Evolutionary conservation across 2,888 invertebrate genomes (phyloP), one percentile per base, ranked within the genome.

Genomic region (Polylopha cassiicola): DNA sequence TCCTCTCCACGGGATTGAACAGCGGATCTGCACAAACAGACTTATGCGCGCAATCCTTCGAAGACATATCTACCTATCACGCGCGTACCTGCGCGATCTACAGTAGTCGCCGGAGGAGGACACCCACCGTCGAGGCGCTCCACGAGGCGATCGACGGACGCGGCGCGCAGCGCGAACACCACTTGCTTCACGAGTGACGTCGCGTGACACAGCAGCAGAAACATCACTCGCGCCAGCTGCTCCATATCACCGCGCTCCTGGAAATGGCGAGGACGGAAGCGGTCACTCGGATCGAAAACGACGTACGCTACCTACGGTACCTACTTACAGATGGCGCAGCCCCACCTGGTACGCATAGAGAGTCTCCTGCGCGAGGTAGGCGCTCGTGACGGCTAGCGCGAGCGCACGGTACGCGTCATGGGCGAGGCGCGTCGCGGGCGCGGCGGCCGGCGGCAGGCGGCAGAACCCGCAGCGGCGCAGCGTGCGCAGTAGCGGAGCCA

Each of bases 191-290:
- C 71, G 43, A 79, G 55, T 3, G 80, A 76, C 4, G 82, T 81
- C 37, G 82, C 57, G 58, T 82, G 84, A 48, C 82, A 82, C 39
- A 84, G 66, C 50, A 82, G 61, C 46, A 84, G 62, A 51, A 82
- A 82, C 79, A 82, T 69, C 39, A 81, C 82, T 11, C 74, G 72
- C 4, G 80, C 64, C 46, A 84, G 50, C 53, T 71, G 69, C 10
- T 62, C 68, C 76, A 82, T 72, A 43, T 81, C 73, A 20, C 37
- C 43, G 10, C 67, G 69, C 44, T 65, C 73, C 72, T 77, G 55
- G 27, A 29, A 6, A 39, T 5, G 33, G n/a, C n/a, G n/a, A n/a
- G n/a, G n/a, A n/a, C n/a, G n/a, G n/a, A n/a, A n/a, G n/a, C n/a
- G n/a, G n/a, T n/a, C n/a, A n/a, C n/a, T n/a, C n/a, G n/a, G n/a